Percentiles rank a stretch among this genome's conserved stretches.
Conservation (phyloP, 2,113 vertebrate species). For the Falco punctatus region DNA sequence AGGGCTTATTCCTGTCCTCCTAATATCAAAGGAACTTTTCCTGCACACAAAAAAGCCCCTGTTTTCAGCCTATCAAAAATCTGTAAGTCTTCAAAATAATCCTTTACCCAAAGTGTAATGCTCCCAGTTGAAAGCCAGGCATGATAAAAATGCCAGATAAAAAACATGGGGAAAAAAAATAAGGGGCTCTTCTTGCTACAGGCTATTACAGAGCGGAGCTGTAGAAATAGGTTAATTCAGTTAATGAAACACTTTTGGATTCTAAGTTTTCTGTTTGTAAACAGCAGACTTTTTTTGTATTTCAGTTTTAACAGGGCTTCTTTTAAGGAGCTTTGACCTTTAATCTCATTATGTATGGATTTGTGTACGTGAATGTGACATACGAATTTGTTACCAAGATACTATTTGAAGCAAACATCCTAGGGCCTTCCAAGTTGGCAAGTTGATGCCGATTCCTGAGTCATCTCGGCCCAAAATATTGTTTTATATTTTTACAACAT, state of each 20-base stretch:
- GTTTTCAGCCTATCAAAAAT: not conserved
- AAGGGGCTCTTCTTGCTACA: not conserved
- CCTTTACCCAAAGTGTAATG: not conserved
- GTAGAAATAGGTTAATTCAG: not conserved
- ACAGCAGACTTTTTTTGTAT: not conserved
- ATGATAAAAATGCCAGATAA: not conserved
- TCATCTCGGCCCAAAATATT: constrained; percentile 43
- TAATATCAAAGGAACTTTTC: not conserved
- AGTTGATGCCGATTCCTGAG: constrained; percentile 43
- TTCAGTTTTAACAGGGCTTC: not conserved
- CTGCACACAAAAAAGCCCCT: not conserved
- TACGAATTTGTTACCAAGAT: constrained; percentile 30
- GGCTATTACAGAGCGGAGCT: not conserved
- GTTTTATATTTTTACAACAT: constrained; percentile 4
- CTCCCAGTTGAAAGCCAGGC: not conserved
- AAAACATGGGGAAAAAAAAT: not conserved
- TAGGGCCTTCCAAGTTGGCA: constrained; percentile 39
- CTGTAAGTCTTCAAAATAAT: not conserved
- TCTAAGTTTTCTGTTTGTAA: not conserved
- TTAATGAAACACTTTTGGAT: not conserved
- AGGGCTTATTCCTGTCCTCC: not conserved
- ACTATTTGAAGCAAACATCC: constrained; percentile 48
- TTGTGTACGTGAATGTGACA: constrained; percentile 13
- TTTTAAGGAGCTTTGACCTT: constrained; percentile 30
- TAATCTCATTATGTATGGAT: constrained; percentile 28